Base-by-base conservation (phyloP, 2,888 invertebrate species). In the Strigamia crassipes region DNA sequence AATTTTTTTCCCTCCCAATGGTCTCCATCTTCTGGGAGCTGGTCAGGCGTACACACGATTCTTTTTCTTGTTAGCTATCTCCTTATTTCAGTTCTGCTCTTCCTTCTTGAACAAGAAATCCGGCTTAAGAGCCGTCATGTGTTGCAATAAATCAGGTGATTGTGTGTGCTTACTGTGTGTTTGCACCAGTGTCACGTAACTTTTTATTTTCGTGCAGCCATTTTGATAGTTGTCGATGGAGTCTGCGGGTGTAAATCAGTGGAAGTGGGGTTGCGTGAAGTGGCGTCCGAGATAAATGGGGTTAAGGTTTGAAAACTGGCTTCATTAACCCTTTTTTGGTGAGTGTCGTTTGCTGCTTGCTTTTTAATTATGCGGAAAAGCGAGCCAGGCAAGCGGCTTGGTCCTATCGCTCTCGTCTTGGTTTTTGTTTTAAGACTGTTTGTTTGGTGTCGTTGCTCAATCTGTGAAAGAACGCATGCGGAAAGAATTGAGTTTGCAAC, bases 31-130 rank as follows among this genome's bases (percentile, higher is more conserved):
- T 31, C 73, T 73, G 73, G 73, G 73, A 73, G n/a, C 73, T 73
- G 73, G 73, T 73, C 73, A 73, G 73, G 73, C 73, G 73, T 73
- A 73, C 27, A 73, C 73, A 73, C 73, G 73, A 73, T 73, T 73
- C 73, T 73, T 73, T 73, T 73, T 73, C 73, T 73, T 73, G 73
- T 73, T 73, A 73, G 73, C 73, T 73, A 73, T 73, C 73, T 73
- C 73, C 73, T 73, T 73, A 73, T 73, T 73, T 73, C 73, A 73
- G 73, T 73, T 56, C 73, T 73, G 73, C 27, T 73, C 73, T 73
- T 73, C 73, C 27, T 73, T 73, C 31, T 73, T 31, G 73, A 73
- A 31, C 31, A 73, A 73, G 73, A 73, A 73, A 73, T 73, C 73
- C 73, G 73, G 73, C 73, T 73, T 73, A 73, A 73, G 73, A 73